Base-by-base conservation (phyloP, 2,113 vertebrate species). In the Pollachius pollachius region DNA sequence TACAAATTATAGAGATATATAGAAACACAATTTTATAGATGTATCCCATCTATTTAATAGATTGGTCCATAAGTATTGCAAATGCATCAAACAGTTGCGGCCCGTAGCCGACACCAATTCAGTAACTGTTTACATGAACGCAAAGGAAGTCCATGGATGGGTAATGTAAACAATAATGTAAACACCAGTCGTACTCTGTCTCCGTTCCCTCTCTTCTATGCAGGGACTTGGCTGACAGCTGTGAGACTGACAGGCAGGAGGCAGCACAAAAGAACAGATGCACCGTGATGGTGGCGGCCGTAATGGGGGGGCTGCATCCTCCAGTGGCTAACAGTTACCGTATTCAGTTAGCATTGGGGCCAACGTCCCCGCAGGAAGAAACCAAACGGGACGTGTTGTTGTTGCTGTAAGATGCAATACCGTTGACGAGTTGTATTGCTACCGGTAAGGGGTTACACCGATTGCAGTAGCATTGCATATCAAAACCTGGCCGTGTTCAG, bases 251-350 rank as follows among this genome's bases (percentile, higher is more conserved):
- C 89, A 90, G 81, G 85, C 87, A 85, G 85, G 82, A 89, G 85
- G 85, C 84, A 84, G 90, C 90, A 91, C 89, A 90, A 90, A 91
- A 82, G 87, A 90, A 85, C 90, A 91, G 90, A 90, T 89, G 90
- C 88, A 88, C 80, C 69, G 79, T 79, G 83, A 87, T 82, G 84
- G 83, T 87, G 86, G 85, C 76, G 72, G 85, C 69, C 67, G 81
- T 15, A 69, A 78, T 56, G 69, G 71, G 85, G 83, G 83, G 84
- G 74, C 82, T 83, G 79, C 76, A 79, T 85, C 85, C 81, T 83
- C 71, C 82, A 73, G 72, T 58, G 79, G 77, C 81, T 62, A 56
- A 57, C 76, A 80, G 65, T 80, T 67, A 74, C 79, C 25, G 68
- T 64, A 59, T 63, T 63, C 62, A 72, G 81, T 64, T 75, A 69